Conservation (phyloP, 37 sponge, comb jelly and placozoan genomes). For the Lycopodina hypogea region DNA sequence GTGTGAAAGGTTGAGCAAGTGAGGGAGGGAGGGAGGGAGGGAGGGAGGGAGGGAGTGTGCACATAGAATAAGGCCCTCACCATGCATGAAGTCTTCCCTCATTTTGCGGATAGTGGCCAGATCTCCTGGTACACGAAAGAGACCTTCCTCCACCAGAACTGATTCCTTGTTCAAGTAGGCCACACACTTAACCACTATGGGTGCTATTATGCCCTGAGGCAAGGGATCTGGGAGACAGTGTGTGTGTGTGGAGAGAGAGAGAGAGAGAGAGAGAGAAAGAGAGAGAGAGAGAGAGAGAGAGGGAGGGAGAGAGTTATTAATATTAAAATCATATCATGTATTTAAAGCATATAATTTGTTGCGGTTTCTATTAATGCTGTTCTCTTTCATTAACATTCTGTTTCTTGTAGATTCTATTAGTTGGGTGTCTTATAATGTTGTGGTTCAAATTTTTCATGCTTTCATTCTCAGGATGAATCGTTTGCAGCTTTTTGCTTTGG, state of each 20-base stretch:
- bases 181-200: conserved; percentile 72
- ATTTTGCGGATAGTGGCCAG: conserved; percentile 50
- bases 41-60: too few species aligned
- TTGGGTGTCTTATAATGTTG: too few species aligned
- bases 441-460: too few species aligned
- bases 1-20: too few species aligned
- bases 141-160: conserved; percentile 71
- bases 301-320: not conserved
- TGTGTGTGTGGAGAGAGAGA: not conserved
- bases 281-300: not conserved
- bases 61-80: conserved; percentile 32
- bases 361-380: too few species aligned
- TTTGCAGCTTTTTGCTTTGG: too few species aligned
- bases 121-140: conserved; percentile 87
- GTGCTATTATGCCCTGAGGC: conserved; percentile 41
- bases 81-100: conserved; percentile 45
- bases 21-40: too few species aligned
- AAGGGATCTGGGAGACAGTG: conserved; percentile 27
- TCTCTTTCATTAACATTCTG: too few species aligned
- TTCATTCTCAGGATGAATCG: too few species aligned
- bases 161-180: conserved; percentile 64
- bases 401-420: too few species aligned
- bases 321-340: too few species aligned
- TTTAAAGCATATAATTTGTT: too few species aligned
- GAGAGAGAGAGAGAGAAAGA: not conserved